Evolutionary conservation across 2,113 vertebrate species (phyloP).

Genomic region (Petrocephalus zakoni): DNA sequence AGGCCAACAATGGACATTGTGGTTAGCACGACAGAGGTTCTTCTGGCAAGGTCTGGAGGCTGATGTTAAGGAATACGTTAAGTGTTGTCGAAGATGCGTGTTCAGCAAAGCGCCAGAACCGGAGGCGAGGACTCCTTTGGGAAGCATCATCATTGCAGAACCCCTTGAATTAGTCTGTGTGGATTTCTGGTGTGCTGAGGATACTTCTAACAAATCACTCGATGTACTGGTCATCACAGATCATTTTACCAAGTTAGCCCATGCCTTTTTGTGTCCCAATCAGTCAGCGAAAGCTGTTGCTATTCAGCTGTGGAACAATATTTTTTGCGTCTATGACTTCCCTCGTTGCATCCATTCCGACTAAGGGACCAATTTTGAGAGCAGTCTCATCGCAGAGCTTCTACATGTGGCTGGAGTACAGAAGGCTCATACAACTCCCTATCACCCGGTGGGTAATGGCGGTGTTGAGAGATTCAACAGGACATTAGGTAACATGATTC

Average conservation of each 20-base stretch:
- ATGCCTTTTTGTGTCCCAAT: slow-evolving; percentile 16
- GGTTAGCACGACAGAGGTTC: no score
- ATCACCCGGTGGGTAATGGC: slow-evolving; percentile 18
- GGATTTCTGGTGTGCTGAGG: slow-evolving; percentile 16
- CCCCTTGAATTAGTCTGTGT: slow-evolving; percentile 16
- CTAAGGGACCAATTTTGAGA: background rate
- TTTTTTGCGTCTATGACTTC: slow-evolving; percentile 15
- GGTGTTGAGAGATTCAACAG: background rate
- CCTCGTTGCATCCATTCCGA: background rate
- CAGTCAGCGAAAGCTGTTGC: slow-evolving; percentile 8
- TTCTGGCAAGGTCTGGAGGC: no score
- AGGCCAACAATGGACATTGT: no score
- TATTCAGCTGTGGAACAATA: slow-evolving; percentile 5
- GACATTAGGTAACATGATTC: background rate
- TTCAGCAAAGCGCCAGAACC: no score
- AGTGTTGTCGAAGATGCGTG: no score
- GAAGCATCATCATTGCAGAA: background rate
- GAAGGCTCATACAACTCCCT: slow-evolving; percentile 15
- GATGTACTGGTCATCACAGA: slow-evolving; percentile 25
- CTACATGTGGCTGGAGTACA: slow-evolving; percentile 19
- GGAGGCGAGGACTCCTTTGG: no score
- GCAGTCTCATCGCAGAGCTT: slow-evolving; percentile 10
- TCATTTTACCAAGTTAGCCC: slow-evolving; percentile 23
- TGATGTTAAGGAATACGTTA: no score
- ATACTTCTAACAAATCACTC: slow-evolving; percentile 14